Evolutionary conservation across 2,113 vertebrate species (phyloP).

Genomic region (Silurus asotus): DNA sequence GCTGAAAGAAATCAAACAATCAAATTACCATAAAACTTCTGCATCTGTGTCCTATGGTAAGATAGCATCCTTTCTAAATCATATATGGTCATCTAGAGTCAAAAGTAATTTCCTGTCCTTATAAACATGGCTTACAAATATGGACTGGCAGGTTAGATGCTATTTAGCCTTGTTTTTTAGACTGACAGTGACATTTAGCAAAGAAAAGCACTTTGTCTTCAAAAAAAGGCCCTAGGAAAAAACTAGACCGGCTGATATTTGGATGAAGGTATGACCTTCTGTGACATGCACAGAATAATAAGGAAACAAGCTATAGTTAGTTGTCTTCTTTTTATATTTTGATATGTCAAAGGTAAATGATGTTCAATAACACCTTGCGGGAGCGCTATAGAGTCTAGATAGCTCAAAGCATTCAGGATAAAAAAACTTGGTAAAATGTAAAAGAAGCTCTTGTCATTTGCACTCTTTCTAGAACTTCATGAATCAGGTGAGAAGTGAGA

Average conservation of each 20-base stretch:
- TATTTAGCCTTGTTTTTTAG: constrained; percentile 83
- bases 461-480: constrained; percentile 9
- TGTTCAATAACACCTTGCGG: constrained; percentile 26
- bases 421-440: constrained; percentile 37
- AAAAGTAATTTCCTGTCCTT: constrained; percentile 59
- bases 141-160: constrained; percentile 76
- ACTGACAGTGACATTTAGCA: constrained; percentile 83
- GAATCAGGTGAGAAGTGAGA: constrained; percentile 2
- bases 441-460: constrained; percentile 33
- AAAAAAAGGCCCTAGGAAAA: constrained; percentile 62
- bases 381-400: constrained; percentile 32
- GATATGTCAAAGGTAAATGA: constrained; percentile 41
- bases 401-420: constrained; percentile 21
- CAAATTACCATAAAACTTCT: constrained; percentile 19
- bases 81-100: background rate
- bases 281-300: constrained; percentile 31
- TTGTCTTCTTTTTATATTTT: constrained; percentile 21
- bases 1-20: background rate
- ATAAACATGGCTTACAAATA: constrained; percentile 76
- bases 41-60: background rate
- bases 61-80: constrained; percentile 8
- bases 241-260: constrained; percentile 47
- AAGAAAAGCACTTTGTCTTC: constrained; percentile 68
- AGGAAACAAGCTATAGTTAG: constrained; percentile 27
- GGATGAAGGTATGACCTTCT: constrained; percentile 56